These are phyloP conservation scores for Cirrhinus molitorella DNA, from an alignment of 2,797 vertebrate genomes.

Conservation along the genomic window DNA sequence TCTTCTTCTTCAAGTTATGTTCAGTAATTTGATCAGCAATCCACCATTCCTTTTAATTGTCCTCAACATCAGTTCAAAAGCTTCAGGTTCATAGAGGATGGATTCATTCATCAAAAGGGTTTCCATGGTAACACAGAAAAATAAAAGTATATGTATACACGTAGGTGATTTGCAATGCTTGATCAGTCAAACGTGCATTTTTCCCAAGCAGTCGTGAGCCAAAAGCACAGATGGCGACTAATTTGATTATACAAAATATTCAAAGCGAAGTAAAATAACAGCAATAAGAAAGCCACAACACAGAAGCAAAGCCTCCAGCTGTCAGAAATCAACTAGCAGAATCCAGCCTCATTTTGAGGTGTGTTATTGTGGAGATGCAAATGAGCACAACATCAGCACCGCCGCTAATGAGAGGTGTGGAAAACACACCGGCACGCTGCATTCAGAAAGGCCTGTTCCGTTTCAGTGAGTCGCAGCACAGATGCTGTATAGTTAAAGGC, in stretches of 20 bases:
- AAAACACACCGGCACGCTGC: neutral
- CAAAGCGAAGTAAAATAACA: neutral
- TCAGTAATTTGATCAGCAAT: neutral
- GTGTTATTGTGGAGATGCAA: neutral
- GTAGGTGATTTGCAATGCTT: neutral
- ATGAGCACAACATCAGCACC: neutral
- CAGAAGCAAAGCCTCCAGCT: conserved; percentile 17
- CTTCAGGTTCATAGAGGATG: conserved; percentile 6
- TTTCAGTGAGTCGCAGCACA: no score
- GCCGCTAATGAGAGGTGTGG: neutral
- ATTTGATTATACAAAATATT: conserved; percentile 7
- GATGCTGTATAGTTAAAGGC: neutral
- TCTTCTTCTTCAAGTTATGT: neutral
- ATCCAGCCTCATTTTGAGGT: neutral
- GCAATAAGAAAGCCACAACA: neutral
- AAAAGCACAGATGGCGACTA: neutral
- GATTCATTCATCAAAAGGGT: neutral
- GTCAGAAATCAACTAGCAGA: neutral
- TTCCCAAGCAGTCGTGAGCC: neutral
- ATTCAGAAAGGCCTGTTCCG: neutral
- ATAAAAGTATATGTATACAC: neutral
- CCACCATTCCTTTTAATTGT: neutral
- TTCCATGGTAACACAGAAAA: neutral
- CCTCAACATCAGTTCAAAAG: neutral
- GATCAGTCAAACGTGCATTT: conserved; percentile 8